Conservation (phyloP, 2,888 invertebrate species). For the Suillia variegata region DNA sequence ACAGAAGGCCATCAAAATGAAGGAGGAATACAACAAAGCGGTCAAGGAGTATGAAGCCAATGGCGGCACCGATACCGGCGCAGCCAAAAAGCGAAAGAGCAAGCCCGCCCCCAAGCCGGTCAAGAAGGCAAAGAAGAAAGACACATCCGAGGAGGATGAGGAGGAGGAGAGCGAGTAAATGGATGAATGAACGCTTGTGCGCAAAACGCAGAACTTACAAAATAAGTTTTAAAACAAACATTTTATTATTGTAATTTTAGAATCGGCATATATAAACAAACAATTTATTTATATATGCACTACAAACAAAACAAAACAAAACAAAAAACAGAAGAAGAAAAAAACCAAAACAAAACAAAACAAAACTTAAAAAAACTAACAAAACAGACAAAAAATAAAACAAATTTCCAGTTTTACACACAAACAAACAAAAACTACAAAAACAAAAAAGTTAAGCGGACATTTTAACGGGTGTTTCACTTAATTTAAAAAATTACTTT, state of each 20-base stretch:
- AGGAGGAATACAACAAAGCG: conserved; percentile 85
- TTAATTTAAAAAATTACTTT: conserved; percentile 10
- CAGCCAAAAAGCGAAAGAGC: conserved; percentile 67
- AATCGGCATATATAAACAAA: conserved; percentile 42
- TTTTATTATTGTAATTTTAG: conserved; percentile 60
- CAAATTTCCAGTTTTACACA: conserved; percentile 47
- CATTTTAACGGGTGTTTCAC: conserved; percentile 9
- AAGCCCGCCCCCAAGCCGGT: conserved; percentile 59
- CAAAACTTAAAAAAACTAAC: conserved; percentile 23
- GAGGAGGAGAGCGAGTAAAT: conserved; percentile 71
- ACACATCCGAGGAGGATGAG: conserved; percentile 70
- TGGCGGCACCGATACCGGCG: conserved; percentile 70
- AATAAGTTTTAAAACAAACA: conserved; percentile 58
- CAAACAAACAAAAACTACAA: conserved; percentile 30
- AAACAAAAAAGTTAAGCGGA: conserved; percentile 23
- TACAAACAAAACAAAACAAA: conserved; percentile 26
- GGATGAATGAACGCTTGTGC: conserved; percentile 19
- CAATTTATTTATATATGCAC: conserved; percentile 20
- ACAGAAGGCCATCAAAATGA: conserved; percentile 83
- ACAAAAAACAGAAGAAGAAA: conserved; percentile 20
- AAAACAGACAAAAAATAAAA: conserved; percentile 30
- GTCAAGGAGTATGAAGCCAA: conserved; percentile 89
- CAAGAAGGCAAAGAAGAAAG: conserved; percentile 66
- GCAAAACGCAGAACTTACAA: conserved; percentile 25
- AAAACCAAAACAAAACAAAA: conserved; percentile 22